phyloP scores from a whole-genome alignment of 1,140 invertebrate species.

The Temnothorax nylanderi region DNA sequence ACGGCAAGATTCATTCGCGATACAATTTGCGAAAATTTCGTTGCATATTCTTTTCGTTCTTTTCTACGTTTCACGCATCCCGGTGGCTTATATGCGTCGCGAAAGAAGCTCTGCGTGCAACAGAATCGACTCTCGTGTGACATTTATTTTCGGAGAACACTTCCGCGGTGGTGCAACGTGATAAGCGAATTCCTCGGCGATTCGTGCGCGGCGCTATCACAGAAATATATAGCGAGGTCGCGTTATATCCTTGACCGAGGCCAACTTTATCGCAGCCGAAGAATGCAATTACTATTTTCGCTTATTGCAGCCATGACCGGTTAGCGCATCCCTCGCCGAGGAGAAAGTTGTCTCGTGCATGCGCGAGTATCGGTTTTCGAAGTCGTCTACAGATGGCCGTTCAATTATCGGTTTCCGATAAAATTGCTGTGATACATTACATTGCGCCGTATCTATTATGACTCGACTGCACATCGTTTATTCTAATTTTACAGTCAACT shows the following conservation, averaged over 20 bases:
- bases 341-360: slow-evolving; percentile 54
- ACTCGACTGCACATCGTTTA: slow-evolving; percentile 53
- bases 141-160: slow-evolving; percentile 30
- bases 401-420: slow-evolving; percentile 61
- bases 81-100: background rate
- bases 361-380: slow-evolving; percentile 47
- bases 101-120: background rate
- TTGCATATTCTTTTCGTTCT: background rate
- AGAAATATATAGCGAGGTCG: background rate
- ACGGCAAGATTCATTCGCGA: background rate
- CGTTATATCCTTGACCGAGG: slow-evolving; percentile 18
- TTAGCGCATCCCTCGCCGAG: slow-evolving; percentile 29
- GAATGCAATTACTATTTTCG: slow-evolving; percentile 55
- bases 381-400: slow-evolving; percentile 53
- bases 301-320: slow-evolving; percentile 40
- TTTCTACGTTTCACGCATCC: background rate
- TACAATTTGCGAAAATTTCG: background rate
- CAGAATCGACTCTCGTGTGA: background rate
- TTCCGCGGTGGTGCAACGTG: background rate
- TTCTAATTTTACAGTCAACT: slow-evolving; percentile 59
- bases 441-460: slow-evolving; percentile 57
- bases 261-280: background rate
- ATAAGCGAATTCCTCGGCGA: slow-evolving; percentile 24
- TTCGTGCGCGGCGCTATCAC: background rate
- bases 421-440: slow-evolving; percentile 57